Evolutionary conservation across 2,797 vertebrate genomes (phyloP).

Genomic region (Argya squamiceps): DNA sequence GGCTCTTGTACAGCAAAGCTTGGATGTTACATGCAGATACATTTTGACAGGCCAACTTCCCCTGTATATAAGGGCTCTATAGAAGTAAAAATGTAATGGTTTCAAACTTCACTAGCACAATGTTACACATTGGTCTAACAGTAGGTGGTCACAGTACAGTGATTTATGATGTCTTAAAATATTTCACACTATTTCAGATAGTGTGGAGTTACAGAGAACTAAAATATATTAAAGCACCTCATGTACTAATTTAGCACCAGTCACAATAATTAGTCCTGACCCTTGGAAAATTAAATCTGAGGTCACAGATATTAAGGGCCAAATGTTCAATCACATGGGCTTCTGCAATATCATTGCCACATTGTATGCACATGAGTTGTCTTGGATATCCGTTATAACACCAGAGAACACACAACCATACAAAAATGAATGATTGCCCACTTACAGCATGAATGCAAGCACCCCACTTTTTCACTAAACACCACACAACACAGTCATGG

Average conservation of each 20-base stretch:
- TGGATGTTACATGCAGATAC: background rate
- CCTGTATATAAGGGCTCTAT: background rate
- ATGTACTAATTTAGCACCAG: slow-evolving; percentile 41
- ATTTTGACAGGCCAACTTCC: background rate
- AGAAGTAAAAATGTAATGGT: background rate
- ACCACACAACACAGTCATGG: background rate
- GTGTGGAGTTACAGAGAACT: background rate
- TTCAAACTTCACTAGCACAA: background rate
- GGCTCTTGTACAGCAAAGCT: background rate
- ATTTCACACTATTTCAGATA: background rate
- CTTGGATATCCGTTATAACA: background rate
- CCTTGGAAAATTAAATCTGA: background rate
- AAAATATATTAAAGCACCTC: slow-evolving; percentile 32
- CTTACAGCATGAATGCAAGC: background rate
- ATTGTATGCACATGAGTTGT: background rate
- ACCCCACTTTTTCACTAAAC: background rate
- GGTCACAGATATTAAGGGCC: background rate
- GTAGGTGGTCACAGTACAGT: background rate
- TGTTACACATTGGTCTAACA: background rate
- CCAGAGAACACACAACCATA: background rate
- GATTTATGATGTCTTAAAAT: background rate
- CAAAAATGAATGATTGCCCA: background rate
- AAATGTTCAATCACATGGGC: background rate
- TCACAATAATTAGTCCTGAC: background rate
- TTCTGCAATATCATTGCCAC: background rate